phyloP scores from a whole-genome alignment of 1,140 invertebrate species.

The Nebria ingens region DNA sequence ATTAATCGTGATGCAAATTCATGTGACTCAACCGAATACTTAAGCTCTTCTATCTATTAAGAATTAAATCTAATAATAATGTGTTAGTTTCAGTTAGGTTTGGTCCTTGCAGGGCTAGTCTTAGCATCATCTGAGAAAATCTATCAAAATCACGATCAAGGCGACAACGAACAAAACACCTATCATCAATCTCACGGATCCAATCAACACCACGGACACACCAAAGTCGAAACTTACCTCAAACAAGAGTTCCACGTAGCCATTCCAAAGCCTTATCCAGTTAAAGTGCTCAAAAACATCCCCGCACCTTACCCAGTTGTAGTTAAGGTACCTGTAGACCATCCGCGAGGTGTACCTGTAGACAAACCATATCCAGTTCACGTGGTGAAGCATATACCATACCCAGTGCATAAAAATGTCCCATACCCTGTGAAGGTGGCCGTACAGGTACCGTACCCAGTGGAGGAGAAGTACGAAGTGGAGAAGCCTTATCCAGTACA shows the following conservation, averaged over 20 bases:
- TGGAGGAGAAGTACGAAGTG: conserved; percentile 6
- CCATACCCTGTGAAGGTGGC: conserved; percentile 33
- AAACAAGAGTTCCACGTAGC: conserved; percentile 27
- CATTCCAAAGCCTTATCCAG: conserved; percentile 27
- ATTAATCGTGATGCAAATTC: too few relatives aligned
- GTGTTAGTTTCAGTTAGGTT: conserved; percentile 21
- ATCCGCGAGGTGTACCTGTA: conserved; percentile 17
- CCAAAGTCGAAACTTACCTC: conserved; percentile 16
- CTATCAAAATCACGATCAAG: conserved; percentile 5
- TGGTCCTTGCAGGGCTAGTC: conserved; percentile 23
- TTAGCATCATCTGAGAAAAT: conserved; percentile 17
- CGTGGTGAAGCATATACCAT: conserved; percentile 31
- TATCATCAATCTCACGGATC: conserved; percentile 7
- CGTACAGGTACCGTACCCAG: conserved; percentile 25
- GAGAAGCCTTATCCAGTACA: conserved; percentile 25
- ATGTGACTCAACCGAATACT: too few relatives aligned
- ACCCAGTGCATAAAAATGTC: conserved; percentile 29
- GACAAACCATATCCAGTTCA: conserved; percentile 32
- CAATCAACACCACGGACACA: conserved; percentile 21
- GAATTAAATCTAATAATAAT: too few relatives aligned
- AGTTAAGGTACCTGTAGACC: conserved; percentile 35
- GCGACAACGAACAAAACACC: neutral
- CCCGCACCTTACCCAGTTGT: conserved; percentile 37
- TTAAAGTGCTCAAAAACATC: conserved; percentile 28
- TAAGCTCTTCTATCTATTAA: too few relatives aligned